Evolutionary conservation across 2,888 invertebrate species (phyloP).

Genomic region (Lucinisca nassula): DNA sequence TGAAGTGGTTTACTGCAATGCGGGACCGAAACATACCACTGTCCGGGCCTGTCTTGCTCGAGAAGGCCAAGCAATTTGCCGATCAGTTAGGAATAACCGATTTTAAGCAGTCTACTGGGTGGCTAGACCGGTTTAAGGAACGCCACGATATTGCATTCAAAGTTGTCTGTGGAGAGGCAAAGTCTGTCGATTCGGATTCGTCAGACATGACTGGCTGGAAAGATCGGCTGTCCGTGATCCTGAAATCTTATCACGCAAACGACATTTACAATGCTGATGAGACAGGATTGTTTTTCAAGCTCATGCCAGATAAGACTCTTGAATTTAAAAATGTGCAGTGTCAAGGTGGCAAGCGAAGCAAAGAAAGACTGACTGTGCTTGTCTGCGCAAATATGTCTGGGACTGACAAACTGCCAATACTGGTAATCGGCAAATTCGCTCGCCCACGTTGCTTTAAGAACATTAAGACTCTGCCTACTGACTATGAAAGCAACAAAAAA

Average conservation of each 20-base stretch:
- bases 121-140: constrained; percentile 20
- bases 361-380: constrained; percentile 46
- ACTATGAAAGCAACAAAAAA: constrained; percentile 64
- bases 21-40: too few species aligned
- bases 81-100: not conserved
- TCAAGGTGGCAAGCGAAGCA: constrained; percentile 67
- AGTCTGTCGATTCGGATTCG: not conserved
- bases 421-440: constrained; percentile 66
- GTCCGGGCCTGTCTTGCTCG: not conserved
- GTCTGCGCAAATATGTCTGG: constrained; percentile 49
- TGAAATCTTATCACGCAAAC: not conserved
- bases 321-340: constrained; percentile 62
- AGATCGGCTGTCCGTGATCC: not conserved
- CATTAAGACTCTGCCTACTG: constrained; percentile 46
- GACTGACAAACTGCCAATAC: constrained; percentile 50
- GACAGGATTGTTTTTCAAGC: constrained; percentile 67
- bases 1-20: too few species aligned
- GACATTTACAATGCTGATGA: constrained; percentile 55
- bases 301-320: constrained; percentile 60
- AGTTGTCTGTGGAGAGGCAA: not conserved
- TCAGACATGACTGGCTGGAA: not conserved
- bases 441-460: constrained; percentile 69
- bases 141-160: constrained; percentile 11
- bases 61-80: not conserved
- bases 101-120: constrained; percentile 10